Percentiles rank a stretch among this genome's conserved stretches.
Evolutionary conservation across 1,140 invertebrate species (phyloP).

Genomic region (Elysia chlorotica): DNA sequence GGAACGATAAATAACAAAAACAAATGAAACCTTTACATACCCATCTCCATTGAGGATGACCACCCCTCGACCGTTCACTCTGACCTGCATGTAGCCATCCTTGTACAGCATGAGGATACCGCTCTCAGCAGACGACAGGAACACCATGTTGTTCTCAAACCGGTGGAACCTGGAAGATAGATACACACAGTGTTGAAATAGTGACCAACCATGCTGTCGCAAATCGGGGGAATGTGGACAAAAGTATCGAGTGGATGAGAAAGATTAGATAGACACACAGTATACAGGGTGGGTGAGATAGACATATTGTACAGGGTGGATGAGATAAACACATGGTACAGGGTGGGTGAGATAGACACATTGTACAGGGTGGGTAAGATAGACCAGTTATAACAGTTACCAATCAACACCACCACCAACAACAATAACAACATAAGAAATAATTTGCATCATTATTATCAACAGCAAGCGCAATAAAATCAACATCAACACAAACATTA

Average conservation of each 20-base stretch:
- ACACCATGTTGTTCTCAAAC: constrained; percentile 50
- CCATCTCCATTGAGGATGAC: too few relatives aligned
- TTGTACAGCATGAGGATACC: constrained; percentile 47
- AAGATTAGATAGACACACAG: background rate
- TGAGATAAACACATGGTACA: background rate
- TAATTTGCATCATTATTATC: too few relatives aligned
- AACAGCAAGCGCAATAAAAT: too few relatives aligned
- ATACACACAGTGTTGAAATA: too few relatives aligned
- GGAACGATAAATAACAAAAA: too few relatives aligned
- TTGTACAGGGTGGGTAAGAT: background rate
- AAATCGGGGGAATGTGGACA: too few relatives aligned
- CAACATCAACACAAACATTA: background rate
- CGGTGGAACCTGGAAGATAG: constrained; percentile 21
- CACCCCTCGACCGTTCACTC: constrained; percentile 29
- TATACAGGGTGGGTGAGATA: background rate
- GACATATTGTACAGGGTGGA: background rate
- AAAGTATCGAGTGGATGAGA: too few relatives aligned
- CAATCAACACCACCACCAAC: too few relatives aligned
- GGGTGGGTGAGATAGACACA: background rate
- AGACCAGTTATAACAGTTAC: too few relatives aligned
- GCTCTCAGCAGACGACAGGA: constrained; percentile 47
- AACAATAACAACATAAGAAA: too few relatives aligned
- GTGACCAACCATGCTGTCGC: too few relatives aligned
- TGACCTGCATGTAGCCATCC: constrained; percentile 42
- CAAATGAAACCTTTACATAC: too few relatives aligned